These are phyloP conservation scores for Drosophila mauritiana DNA, from an alignment of 1,140 invertebrate genomes.

Conservation along the genomic window DNA sequence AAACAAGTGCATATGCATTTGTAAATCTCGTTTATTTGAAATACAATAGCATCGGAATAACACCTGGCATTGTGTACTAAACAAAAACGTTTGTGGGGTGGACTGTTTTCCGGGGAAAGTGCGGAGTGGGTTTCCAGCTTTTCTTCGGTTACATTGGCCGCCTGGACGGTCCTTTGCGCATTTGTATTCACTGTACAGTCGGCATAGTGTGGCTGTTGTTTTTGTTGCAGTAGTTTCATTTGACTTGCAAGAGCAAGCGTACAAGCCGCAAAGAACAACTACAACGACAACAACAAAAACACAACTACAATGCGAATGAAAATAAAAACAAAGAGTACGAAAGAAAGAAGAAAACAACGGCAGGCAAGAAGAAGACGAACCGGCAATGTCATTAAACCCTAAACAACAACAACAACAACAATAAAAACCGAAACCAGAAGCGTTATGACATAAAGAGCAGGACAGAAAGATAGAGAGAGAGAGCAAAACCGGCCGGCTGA, in stretches of 20 bases:
- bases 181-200: slow-evolving; percentile 46
- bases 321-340: slow-evolving; percentile 27
- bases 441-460: slow-evolving; percentile 73
- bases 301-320: slow-evolving; percentile 60
- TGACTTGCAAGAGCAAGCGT: slow-evolving; percentile 71
- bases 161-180: slow-evolving; percentile 19
- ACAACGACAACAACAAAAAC: slow-evolving; percentile 35
- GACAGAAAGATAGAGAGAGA: background rate
- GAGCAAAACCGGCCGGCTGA: slow-evolving; percentile 57
- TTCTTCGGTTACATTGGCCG: slow-evolving; percentile 1
- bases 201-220: slow-evolving; percentile 34
- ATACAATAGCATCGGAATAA: background rate
- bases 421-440: slow-evolving; percentile 71
- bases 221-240: slow-evolving; percentile 52
- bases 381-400: slow-evolving; percentile 84
- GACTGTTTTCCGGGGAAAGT: slow-evolving; percentile 1
- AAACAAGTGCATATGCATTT: background rate
- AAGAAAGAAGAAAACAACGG: slow-evolving; percentile 48
- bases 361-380: slow-evolving; percentile 65
- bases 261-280: slow-evolving; percentile 58
- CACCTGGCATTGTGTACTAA: too few species aligned
- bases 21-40: too few species aligned
- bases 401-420: slow-evolving; percentile 73
- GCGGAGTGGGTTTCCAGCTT: background rate
- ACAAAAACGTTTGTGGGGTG: background rate